phyloP scores from a whole-genome alignment of 35 echinoderm and acorn worm genomes.

The Stichopus chloronotus region DNA sequence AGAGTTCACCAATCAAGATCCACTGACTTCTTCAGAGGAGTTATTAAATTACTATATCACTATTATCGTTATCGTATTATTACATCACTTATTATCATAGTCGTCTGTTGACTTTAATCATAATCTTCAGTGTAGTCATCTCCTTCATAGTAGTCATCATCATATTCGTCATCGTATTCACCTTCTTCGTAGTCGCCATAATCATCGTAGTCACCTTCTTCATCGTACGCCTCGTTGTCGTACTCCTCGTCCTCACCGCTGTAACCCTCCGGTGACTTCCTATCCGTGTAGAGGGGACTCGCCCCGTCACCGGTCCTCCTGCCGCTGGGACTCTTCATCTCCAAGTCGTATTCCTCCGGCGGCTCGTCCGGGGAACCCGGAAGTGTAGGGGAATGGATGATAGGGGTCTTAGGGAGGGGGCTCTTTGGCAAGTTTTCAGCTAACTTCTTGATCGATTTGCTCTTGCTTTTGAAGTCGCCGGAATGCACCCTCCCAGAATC shows the following conservation, averaged over 20 bases:
- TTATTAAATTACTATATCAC: too few species aligned
- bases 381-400: conserved; percentile 3
- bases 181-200: background rate
- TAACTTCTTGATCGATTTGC: conserved; percentile 10
- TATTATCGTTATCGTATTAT: background rate
- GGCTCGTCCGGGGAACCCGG: conserved; percentile 27
- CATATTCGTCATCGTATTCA: conserved; percentile 7
- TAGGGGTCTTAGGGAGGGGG: background rate
- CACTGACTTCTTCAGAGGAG: too few species aligned
- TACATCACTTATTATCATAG: background rate
- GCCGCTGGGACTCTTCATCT: background rate
- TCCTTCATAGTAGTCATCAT: conserved; percentile 13
- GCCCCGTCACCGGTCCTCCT: conserved; percentile 38
- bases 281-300: conserved; percentile 7
- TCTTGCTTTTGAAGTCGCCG: background rate
- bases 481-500: background rate
- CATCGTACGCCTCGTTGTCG: conserved; percentile 21
- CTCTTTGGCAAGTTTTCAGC: conserved; percentile 34
- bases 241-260: conserved; percentile 24
- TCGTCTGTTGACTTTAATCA: background rate
- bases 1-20: background rate
- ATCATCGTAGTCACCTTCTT: conserved; percentile 31
- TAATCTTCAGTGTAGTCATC: conserved; percentile 28
- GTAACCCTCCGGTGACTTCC: conserved; percentile 37
- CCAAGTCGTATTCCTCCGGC: background rate